Conservation (phyloP, 2,797 vertebrate species). For the Lacerta viridis region DNA sequence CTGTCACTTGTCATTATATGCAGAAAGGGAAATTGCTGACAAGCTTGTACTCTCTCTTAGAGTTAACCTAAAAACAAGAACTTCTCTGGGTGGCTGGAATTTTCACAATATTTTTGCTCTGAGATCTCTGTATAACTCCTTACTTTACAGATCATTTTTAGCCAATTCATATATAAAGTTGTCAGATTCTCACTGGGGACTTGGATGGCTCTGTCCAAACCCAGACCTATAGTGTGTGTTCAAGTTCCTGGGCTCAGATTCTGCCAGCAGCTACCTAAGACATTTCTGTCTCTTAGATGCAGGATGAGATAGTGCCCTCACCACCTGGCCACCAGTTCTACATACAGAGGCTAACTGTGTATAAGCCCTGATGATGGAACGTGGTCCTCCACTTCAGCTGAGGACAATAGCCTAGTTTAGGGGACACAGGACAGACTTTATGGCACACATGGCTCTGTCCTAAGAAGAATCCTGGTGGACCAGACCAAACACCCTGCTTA, state of each 20-base stretch:
- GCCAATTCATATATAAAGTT: neutral
- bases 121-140: conserved; percentile 22
- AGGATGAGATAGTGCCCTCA: too few species aligned
- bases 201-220: neutral
- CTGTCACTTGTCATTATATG: conserved; percentile 12
- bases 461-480: too few species aligned
- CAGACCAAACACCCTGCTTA: too few species aligned
- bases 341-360: too few species aligned
- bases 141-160: neutral
- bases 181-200: neutral
- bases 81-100: neutral
- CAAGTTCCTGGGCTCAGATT: neutral
- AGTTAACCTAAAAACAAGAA: neutral
- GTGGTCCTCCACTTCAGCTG: too few species aligned
- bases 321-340: too few species aligned
- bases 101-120: conserved; percentile 20
- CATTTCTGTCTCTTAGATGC: too few species aligned
- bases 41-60: neutral
- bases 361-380: too few species aligned
- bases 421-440: too few species aligned
- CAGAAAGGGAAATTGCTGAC: conserved; percentile 43
- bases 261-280: too few species aligned
- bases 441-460: too few species aligned
- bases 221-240: neutral
- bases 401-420: too few species aligned